Evolutionary conservation across 1,140 invertebrate genomes (phyloP).

Genomic region (Archivesica marissinica): DNA sequence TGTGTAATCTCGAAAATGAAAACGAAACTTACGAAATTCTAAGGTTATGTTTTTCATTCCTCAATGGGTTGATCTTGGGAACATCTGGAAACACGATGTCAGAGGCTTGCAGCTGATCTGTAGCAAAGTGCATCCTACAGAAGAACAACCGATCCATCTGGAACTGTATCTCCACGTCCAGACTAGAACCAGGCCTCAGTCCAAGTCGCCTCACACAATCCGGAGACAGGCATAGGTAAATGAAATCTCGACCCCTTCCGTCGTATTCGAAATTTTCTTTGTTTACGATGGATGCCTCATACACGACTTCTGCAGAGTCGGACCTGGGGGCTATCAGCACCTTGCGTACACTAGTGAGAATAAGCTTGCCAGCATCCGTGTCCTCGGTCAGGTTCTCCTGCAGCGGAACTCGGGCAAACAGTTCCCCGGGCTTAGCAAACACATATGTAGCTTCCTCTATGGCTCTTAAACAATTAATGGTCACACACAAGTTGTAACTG

Average conservation of each 20-base stretch:
- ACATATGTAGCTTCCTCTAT: conserved; percentile 71
- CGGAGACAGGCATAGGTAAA: conserved; percentile 75
- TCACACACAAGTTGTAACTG: conserved; percentile 74
- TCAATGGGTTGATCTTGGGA: conserved; percentile 72
- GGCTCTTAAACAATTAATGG: conserved; percentile 64
- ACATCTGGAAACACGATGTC: conserved; percentile 81
- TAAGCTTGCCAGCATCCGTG: conserved; percentile 78
- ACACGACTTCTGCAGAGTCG: conserved; percentile 69
- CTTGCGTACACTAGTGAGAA: conserved; percentile 75
- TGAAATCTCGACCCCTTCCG: conserved; percentile 76
- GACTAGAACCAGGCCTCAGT: conserved; percentile 60
- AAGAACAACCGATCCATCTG: conserved; percentile 79
- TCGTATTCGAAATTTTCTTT: conserved; percentile 79
- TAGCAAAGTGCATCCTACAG: conserved; percentile 79
- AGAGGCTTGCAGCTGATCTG: conserved; percentile 74
- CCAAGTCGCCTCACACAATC: conserved; percentile 68
- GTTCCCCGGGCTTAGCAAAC: conserved; percentile 73
- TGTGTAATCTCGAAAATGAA: no score
- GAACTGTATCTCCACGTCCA: conserved; percentile 80
- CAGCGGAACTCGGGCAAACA: conserved; percentile 80
- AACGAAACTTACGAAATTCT: conserved; percentile 64
- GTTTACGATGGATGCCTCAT: conserved; percentile 76
- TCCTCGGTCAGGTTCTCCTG: conserved; percentile 79
- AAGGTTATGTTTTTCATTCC: conserved; percentile 70
- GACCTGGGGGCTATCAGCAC: conserved; percentile 73